Percentiles rank a stretch among this genome's conserved stretches.
Evolutionary conservation across 2,113 vertebrate species (phyloP).

Genomic region (Heterochromis multidens): DNA sequence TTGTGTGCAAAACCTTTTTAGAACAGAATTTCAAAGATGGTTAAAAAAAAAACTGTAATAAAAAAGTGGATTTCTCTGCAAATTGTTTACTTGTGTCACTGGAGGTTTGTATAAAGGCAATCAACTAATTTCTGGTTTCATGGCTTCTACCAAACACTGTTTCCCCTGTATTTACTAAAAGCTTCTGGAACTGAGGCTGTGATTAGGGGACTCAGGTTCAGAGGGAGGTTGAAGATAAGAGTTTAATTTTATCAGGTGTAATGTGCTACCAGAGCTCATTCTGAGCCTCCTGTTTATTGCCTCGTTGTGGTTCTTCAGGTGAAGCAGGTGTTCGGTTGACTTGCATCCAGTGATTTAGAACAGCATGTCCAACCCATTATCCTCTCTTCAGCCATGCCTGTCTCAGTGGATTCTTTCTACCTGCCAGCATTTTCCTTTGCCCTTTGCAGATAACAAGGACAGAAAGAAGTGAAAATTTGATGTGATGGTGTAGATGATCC

Average conservation of each 20-base stretch:
- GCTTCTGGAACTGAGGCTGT: background rate
- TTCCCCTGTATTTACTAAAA: background rate
- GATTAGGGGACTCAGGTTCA: background rate
- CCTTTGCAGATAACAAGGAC: constrained; percentile 10
- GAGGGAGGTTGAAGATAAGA: background rate
- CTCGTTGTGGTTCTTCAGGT: constrained; percentile 13
- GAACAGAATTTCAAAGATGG: background rate
- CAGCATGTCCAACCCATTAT: constrained; percentile 62
- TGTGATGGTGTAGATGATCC: background rate
- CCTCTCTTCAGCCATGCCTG: constrained; percentile 53
- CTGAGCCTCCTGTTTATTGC: background rate
- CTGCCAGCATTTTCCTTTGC: constrained; percentile 37
- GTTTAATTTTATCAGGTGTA: background rate
- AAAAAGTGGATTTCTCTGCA: background rate
- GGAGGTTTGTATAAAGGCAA: background rate
- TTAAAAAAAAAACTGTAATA: background rate
- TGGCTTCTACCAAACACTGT: background rate
- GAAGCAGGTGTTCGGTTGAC: constrained; percentile 53
- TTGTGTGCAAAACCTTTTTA: background rate
- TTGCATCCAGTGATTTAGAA: constrained; percentile 47
- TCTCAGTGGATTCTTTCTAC: constrained; percentile 36
- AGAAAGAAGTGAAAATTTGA: background rate
- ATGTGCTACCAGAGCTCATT: background rate
- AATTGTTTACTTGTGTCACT: background rate
- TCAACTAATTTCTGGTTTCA: background rate